Base-by-base conservation (phyloP, 2,113 vertebrate species). In the Macquaria ambigua region DNA sequence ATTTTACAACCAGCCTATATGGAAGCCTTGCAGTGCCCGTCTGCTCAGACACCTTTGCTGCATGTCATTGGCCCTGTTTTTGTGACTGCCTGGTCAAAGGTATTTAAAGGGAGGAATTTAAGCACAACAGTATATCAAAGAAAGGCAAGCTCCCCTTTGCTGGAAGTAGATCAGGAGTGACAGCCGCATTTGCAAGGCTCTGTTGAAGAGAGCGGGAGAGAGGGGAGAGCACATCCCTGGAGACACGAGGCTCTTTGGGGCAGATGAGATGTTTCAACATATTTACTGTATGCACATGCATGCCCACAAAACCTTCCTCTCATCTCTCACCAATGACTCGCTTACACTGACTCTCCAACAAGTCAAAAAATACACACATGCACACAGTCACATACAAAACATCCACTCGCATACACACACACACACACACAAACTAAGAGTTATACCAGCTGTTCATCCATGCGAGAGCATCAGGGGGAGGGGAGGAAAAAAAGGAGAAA, bases 111-210 rank as follows among this genome's bases (percentile, higher is more conserved):
- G 21, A 73, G 55, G 46, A 53, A 58, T 86, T 83, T 78, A 74
- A 78, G 77, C 66, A 73, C 59, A 63, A 61, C 34, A 75, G 41
- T 77, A 31, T 87, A 82, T 90, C 75, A 87, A 84, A 77, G 75
- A 58, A 53, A 76, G 70, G 71, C 39, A 3, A 85, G 85, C 62
- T 15, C 28, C 68, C 69, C 31, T 62, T 87, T 52, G 16, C 58
- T 67, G 78, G 58, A 83, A 85, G 81, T 28, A 83, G 84, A 93
- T 93, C 58, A 55, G 74, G 79, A 93, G 84, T 92, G 92, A 93
- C 93, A 93, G 88, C 64, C 67, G 55, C 80, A 89, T 90, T 90
- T 86, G 79, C 77, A 63, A 69, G 83, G 70, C 70, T 78, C 9
- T 48, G 80, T 68, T 85, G 80, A 81, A 86, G 66, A 62, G 37